phyloP scores from a whole-genome alignment of 2,797 vertebrate species.

The Gobio occitaniae region DNA sequence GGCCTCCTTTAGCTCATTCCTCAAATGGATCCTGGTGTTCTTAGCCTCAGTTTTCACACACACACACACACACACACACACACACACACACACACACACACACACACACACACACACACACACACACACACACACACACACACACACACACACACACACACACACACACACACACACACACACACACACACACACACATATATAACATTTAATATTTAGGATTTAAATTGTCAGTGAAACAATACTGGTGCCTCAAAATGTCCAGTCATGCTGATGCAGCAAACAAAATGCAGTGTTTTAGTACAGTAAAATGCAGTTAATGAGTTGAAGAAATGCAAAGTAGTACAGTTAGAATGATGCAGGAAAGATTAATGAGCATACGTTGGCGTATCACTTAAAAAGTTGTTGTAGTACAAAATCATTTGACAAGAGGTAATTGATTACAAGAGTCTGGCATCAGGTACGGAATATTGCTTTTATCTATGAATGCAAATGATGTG shows the following conservation, averaged over 20 bases:
- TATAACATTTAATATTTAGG: background rate
- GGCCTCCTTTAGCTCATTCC: background rate
- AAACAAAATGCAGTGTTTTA: background rate
- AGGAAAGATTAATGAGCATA: constrained; percentile 73
- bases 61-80: too few relatives aligned
- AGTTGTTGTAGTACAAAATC: constrained; percentile 64
- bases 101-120: too few relatives aligned
- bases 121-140: too few relatives aligned
- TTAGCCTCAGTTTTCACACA: background rate
- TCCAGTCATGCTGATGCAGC: background rate
- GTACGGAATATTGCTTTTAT: constrained; percentile 62
- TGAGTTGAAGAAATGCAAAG: background rate
- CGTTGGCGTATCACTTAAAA: constrained; percentile 67
- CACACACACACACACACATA: too few relatives aligned
- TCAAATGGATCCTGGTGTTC: background rate
- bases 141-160: too few relatives aligned
- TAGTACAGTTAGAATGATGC: constrained; percentile 29
- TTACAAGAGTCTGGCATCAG: constrained; percentile 60
- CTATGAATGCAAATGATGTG: constrained; percentile 52
- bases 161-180: too few relatives aligned
- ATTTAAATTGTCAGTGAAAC: background rate
- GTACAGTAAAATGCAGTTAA: constrained; percentile 18
- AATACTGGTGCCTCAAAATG: background rate
- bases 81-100: too few relatives aligned
- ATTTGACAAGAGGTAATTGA: constrained; percentile 69